These are phyloP conservation scores for Anseranas semipalmata DNA, from an alignment of 2,113 vertebrate genomes.

Conservation along the genomic window DNA sequence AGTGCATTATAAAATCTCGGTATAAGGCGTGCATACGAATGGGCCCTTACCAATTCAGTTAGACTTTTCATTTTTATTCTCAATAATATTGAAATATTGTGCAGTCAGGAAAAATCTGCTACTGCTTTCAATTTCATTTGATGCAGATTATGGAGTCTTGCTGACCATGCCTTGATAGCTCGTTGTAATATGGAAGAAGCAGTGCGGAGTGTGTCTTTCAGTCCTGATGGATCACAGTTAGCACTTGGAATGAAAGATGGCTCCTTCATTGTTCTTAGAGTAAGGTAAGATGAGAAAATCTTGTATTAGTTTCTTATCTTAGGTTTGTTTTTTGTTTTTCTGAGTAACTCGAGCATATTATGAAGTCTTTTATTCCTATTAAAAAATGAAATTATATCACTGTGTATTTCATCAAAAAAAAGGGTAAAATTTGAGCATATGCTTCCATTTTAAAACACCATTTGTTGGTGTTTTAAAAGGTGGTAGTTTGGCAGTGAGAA, in stretches of 20 bases:
- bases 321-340: not conserved
- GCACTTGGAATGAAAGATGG: constrained; percentile 98
- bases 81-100: not conserved
- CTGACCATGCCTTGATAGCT: constrained; percentile 92
- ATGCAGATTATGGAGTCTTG: constrained; percentile 91
- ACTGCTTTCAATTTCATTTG: not conserved
- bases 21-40: not conserved
- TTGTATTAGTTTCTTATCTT: not conserved
- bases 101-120: not conserved
- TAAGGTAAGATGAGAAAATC: constrained; percentile 79
- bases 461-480: not conserved
- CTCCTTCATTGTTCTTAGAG: constrained; percentile 95
- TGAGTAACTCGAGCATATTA: not conserved
- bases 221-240: constrained; percentile 91
- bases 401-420: not conserved
- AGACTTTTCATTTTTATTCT: not conserved
- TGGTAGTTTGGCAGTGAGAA: not conserved
- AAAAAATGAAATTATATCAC: not conserved
- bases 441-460: not conserved
- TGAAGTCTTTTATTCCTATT: not conserved
- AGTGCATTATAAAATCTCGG: not conserved
- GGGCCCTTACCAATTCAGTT: not conserved
- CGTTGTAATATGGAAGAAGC: constrained; percentile 98
- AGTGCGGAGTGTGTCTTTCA: constrained; percentile 91
- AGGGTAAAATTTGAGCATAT: not conserved